A percentile compares a stretch with the other conserved stretches of the same genome.
phyloP scores from a whole-genome alignment of 1,140 invertebrate genomes.

The Aleiodes sp. region DNA sequence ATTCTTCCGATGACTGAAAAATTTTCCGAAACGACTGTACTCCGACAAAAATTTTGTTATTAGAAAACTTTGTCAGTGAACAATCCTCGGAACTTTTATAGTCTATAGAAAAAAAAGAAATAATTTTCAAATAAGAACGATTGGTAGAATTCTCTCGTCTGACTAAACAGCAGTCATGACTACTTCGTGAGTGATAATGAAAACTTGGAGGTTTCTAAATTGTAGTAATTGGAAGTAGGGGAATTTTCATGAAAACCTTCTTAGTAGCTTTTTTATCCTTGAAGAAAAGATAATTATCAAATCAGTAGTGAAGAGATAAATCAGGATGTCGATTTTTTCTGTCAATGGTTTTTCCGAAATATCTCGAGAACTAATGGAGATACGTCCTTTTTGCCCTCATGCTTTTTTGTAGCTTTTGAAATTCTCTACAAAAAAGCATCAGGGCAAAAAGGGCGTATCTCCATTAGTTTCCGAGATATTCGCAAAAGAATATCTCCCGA shows the following conservation, averaged over 20 bases:
- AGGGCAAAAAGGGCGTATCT: no score
- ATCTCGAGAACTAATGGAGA: no score
- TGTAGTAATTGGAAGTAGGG: background rate
- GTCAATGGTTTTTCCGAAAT: no score
- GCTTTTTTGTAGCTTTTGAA: no score
- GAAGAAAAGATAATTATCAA: no score
- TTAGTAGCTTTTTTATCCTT: no score
- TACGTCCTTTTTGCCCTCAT: no score
- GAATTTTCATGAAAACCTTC: background rate
- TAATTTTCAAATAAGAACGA: background rate
- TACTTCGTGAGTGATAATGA: background rate
- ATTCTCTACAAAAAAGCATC: no score
- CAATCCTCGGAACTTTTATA: background rate
- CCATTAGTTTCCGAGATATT: no score
- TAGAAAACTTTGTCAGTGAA: background rate
- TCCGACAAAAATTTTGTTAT: constrained; percentile 1
- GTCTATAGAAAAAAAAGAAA: background rate
- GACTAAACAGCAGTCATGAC: background rate
- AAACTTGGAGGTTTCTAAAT: background rate
- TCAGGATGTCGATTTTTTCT: no score
- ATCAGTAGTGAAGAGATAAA: no score
- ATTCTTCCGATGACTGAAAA: background rate
- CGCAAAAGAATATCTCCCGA: no score
- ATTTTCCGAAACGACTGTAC: background rate
- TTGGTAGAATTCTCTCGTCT: background rate